phyloP scores from a whole-genome alignment of 2,113 vertebrate genomes.

The Xiphias gladius region DNA sequence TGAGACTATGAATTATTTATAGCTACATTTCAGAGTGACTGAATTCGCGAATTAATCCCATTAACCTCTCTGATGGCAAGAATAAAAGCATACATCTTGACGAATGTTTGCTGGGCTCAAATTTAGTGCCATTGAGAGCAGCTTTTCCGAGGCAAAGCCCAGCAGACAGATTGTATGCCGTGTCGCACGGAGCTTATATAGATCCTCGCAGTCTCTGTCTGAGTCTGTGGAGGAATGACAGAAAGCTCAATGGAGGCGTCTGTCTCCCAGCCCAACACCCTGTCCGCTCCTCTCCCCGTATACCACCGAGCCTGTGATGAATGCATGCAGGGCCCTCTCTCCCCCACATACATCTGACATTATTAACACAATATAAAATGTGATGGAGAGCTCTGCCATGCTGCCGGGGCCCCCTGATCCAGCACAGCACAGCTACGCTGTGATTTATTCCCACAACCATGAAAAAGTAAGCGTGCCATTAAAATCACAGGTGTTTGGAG shows the following conservation, averaged over 20 bases:
- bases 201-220: slow-evolving; percentile 75
- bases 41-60: slow-evolving; percentile 79
- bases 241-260: slow-evolving; percentile 81
- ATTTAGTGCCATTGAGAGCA: slow-evolving; percentile 74
- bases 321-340: slow-evolving; percentile 64
- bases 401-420: slow-evolving; percentile 51
- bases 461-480: slow-evolving; percentile 85
- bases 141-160: slow-evolving; percentile 70
- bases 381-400: slow-evolving; percentile 79
- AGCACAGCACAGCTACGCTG: slow-evolving; percentile 42
- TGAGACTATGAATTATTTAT: slow-evolving; percentile 78
- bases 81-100: slow-evolving; percentile 80
- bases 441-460: slow-evolving; percentile 82
- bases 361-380: slow-evolving; percentile 86
- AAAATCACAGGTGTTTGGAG: slow-evolving; percentile 84
- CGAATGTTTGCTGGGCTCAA: slow-evolving; percentile 76
- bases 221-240: slow-evolving; percentile 79
- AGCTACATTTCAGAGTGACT: slow-evolving; percentile 71
- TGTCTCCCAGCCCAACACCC: slow-evolving; percentile 72
- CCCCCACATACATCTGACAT: slow-evolving; percentile 80
- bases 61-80: slow-evolving; percentile 78
- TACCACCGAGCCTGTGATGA: slow-evolving; percentile 72
- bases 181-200: slow-evolving; percentile 79
- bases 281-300: slow-evolving; percentile 62
- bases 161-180: slow-evolving; percentile 74